These are phyloP conservation scores for Butastur rufipennis DNA, from an alignment of 2,113 vertebrate genomes.

Conservation along the genomic window DNA sequence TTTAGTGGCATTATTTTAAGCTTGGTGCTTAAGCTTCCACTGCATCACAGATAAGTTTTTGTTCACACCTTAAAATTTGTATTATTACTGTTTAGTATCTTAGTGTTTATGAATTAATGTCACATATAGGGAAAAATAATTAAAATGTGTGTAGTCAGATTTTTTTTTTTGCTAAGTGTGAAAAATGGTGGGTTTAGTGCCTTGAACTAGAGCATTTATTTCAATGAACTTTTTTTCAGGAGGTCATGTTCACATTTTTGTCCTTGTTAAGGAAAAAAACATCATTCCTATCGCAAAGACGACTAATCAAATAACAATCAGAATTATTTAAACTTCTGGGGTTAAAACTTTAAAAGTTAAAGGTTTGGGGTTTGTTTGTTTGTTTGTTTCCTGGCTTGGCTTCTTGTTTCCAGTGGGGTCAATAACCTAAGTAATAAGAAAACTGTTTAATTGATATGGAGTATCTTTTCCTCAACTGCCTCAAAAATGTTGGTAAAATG, in stretches of 20 bases:
- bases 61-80: not conserved
- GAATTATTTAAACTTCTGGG: not conserved
- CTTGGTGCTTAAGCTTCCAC: not conserved
- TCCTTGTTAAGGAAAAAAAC: not conserved
- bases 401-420: not conserved
- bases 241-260: not conserved
- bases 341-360: not conserved
- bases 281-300: not conserved
- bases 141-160: not conserved
- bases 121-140: not conserved
- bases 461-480: not conserved
- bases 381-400: not conserved
- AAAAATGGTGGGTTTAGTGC: not conserved
- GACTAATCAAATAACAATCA: not conserved
- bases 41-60: not conserved
- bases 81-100: not conserved
- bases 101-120: not conserved
- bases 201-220: not conserved
- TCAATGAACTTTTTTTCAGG: not conserved
- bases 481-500: not conserved
- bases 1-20: not conserved
- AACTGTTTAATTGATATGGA: not conserved
- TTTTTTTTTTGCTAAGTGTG: not conserved
- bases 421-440: not conserved
- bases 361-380: not conserved